Evolutionary conservation across 30 jellyfish, hydroid and myxozoan genomes (phyloP), one percentile per base, ranked within the genome.

Genomic region (Hydractinia symbiolongicarpus): DNA sequence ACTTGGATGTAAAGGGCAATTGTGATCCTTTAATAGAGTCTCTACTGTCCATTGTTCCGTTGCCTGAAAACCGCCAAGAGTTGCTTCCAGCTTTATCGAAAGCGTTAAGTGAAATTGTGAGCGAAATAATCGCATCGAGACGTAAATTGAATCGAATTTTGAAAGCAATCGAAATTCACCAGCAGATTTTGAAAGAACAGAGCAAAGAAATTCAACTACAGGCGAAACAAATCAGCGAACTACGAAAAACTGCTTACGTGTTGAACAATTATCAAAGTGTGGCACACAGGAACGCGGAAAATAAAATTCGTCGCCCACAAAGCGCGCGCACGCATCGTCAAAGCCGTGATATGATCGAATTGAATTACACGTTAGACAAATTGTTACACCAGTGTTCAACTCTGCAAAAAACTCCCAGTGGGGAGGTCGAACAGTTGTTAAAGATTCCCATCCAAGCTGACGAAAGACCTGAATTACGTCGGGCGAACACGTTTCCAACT

Each of bases 51-150:
- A 30, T 93, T n/a, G 81, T 93, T 53, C 98, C 98, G 9, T 79
- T 86, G 15, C 83, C 93, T 11, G 84, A 60, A 49, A 95, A 83
- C 20, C 82, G 9, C 5, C 71, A 88, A 10, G 51, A 11, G 9
- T 82, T 87, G 19, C 79, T 82, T 50, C 83, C 89, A 0, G 88
- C 91, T 0, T 85, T 93, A 9, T 66, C 96, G 9, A 57, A 58
- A 7, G 98, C 96, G 13, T 58, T 93, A 11, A 91, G 98, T 8
- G 98, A 93, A 68, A 83, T 93, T 7, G 84, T 93, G 17, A 93
- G 95, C 44, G 98, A 93, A 77, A 93, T 93, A 14, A 84, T 86
- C 13, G 82, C 95, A 5, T 67, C 98, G 4, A 79, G 98, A 53
- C 96, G 83, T 54, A 93, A 93, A 75, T 81, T 93, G 61, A 61